Conservation (phyloP, 2,797 vertebrate species). For the Linurgus olivaceus region DNA sequence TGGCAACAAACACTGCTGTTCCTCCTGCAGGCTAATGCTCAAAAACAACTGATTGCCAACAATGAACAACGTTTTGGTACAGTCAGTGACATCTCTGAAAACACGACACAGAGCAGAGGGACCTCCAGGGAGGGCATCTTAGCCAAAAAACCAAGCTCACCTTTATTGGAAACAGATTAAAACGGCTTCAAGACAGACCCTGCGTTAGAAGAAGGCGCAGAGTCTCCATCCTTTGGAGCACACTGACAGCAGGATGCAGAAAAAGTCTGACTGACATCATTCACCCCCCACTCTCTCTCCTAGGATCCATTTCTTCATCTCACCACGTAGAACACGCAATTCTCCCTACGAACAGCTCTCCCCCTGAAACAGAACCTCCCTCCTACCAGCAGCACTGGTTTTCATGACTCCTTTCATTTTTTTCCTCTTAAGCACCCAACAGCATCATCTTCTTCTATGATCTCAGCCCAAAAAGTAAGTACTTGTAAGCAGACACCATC, state of each 20-base stretch:
- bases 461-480: not conserved
- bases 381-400: slow-evolving; percentile 18
- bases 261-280: slow-evolving; percentile 23
- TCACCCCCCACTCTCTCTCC: not conserved
- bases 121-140: not conserved
- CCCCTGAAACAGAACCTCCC: not conserved
- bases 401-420: slow-evolving; percentile 18
- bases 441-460: slow-evolving; percentile 13
- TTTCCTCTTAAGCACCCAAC: not conserved
- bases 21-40: not conserved
- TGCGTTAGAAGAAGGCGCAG: not conserved
- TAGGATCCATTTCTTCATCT: not conserved
- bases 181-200: not conserved
- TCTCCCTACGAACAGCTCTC: not conserved
- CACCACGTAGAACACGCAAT: not conserved
- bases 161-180: not conserved
- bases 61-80: not conserved
- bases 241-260: not conserved
- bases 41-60: not conserved
- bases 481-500: not conserved
- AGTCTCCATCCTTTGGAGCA: not conserved
- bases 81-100: not conserved
- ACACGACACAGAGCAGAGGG: not conserved
- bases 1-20: not conserved
- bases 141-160: not conserved